These are phyloP conservation scores for Cheilosia impressa DNA, from an alignment of 2,888 invertebrate genomes.

Conservation along the genomic window DNA sequence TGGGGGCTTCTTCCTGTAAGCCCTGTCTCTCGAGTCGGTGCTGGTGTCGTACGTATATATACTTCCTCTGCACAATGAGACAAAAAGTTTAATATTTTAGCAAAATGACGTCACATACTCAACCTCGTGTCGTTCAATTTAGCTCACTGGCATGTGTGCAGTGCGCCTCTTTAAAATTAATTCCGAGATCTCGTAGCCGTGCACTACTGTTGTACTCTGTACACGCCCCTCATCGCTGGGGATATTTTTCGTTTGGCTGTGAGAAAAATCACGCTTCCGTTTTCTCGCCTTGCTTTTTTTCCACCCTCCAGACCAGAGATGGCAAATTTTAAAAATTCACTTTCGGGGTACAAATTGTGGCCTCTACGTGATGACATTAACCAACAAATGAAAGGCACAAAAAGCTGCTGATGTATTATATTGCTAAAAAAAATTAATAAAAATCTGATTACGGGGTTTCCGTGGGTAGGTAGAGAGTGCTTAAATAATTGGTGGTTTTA, in stretches of 20 bases:
- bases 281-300: slow-evolving; percentile 3
- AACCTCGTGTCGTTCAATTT: slow-evolving; percentile 69
- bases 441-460: slow-evolving; percentile 36
- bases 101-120: slow-evolving; percentile 68
- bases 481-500: slow-evolving; percentile 10
- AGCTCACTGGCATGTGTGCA: slow-evolving; percentile 55
- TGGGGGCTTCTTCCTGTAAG: slow-evolving; percentile 39
- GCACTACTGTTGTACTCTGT: slow-evolving; percentile 15
- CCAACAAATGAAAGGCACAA: slow-evolving; percentile 6
- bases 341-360: slow-evolving; percentile 57
- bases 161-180: slow-evolving; percentile 67
- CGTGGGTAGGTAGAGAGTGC: not conserved
- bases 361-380: slow-evolving; percentile 67
- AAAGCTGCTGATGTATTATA: slow-evolving; percentile 40
- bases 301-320: too few relatives aligned
- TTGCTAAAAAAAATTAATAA: slow-evolving; percentile 38
- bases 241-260: not conserved
- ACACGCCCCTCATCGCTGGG: not conserved
- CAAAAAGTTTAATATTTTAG: slow-evolving; percentile 63
- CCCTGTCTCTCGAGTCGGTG: slow-evolving; percentile 14
- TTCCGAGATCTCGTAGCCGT: slow-evolving; percentile 38
- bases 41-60: not conserved
- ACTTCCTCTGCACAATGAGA: slow-evolving; percentile 25
- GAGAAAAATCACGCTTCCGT: slow-evolving; percentile 14
- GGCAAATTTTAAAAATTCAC: slow-evolving; percentile 51